Conservation (phyloP, 2,797 vertebrate species). For the Fringilla coelebs region DNA sequence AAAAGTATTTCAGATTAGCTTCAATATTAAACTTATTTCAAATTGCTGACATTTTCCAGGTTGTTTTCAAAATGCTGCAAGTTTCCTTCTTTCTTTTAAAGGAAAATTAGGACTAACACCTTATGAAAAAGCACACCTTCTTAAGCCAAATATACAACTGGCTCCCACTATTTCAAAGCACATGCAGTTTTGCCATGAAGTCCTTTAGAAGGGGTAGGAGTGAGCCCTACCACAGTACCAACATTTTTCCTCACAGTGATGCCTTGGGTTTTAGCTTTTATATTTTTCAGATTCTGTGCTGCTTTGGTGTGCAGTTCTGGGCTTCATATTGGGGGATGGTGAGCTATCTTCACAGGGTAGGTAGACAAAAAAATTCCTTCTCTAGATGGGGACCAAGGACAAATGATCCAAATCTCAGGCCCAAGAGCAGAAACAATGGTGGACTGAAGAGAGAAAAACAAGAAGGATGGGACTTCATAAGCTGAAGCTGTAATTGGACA, state of each 20-base stretch:
- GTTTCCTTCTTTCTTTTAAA: neutral
- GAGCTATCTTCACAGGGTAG: neutral
- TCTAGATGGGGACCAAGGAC: neutral
- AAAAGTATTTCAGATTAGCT: neutral
- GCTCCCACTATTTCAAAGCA: neutral
- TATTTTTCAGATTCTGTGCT: neutral
- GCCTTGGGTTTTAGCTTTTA: neutral
- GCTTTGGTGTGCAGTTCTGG: neutral
- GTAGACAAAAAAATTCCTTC: neutral
- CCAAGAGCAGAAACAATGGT: neutral
- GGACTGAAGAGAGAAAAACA: neutral
- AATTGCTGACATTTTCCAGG: neutral
- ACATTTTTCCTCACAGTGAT: fast-evolving
- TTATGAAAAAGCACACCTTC: neutral
- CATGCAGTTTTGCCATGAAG: neutral
- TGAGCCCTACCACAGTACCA: fast-evolving
- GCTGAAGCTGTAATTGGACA: neutral
- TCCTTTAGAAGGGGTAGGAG: neutral
- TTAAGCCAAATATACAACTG: neutral
- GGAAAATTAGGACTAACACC: neutral
- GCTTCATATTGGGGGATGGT: neutral
- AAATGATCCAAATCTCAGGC: neutral
- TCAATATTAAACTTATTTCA: neutral
- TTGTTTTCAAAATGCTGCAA: neutral
- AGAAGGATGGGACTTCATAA: neutral